These are phyloP conservation scores for Heteromyza rotundicornis DNA, from an alignment of 2,888 invertebrate species.

Conservation along the genomic window DNA sequence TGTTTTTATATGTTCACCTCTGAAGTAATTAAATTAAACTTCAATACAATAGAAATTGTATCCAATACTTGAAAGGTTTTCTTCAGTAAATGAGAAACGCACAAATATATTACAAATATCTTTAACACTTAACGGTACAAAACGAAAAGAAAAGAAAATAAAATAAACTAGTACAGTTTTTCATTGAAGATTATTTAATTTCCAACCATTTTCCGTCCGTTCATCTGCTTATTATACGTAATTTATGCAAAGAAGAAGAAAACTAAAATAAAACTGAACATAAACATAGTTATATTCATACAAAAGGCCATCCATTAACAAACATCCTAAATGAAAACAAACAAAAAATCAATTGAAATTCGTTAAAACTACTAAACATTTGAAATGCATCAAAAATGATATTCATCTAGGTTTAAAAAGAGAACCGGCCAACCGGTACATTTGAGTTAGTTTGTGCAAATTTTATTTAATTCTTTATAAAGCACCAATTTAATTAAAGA, in stretches of 20 bases:
- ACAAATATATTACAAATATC: slow-evolving; percentile 10
- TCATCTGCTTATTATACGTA: slow-evolving; percentile 29
- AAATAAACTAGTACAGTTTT: neutral
- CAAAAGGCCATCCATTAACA: slow-evolving; percentile 7
- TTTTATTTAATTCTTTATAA: no score
- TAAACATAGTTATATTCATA: slow-evolving; percentile 32
- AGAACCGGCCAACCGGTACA: no score
- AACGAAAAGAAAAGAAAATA: neutral
- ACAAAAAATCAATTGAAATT: neutral
- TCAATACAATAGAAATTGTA: no score
- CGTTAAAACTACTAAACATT: no score
- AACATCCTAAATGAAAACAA: neutral
- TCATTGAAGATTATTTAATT: no score
- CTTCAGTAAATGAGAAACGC: slow-evolving; percentile 17
- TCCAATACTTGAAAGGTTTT: no score
- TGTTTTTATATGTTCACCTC: no score
- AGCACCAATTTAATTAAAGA: no score
- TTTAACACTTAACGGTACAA: neutral
- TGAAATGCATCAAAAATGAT: neutral
- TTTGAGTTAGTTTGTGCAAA: no score
- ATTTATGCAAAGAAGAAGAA: no score
- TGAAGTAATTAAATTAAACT: no score
- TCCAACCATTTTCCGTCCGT: slow-evolving; percentile 17
- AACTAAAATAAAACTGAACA: slow-evolving; percentile 12
- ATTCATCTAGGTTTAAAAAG: no score